phyloP scores from a whole-genome alignment of 2,888 invertebrate species.

The Standfussiana lucernea region DNA sequence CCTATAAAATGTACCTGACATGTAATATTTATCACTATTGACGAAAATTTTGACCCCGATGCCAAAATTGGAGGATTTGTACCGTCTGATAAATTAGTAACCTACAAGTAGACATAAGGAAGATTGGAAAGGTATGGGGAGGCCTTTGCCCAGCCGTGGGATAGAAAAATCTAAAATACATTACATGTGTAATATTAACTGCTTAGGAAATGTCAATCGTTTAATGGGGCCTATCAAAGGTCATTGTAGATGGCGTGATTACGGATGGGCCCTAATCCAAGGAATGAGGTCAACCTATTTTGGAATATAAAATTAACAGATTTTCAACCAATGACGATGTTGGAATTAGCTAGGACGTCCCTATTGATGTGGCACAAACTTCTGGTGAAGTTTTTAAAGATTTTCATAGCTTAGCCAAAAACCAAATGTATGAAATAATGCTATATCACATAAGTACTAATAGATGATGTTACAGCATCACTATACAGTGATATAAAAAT shows the following conservation, averaged over 20 bases:
- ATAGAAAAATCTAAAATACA: no score
- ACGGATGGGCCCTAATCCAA: background rate
- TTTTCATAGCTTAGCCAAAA: conserved; percentile 47
- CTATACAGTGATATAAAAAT: conserved; percentile 53
- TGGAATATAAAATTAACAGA: background rate
- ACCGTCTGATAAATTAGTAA: background rate
- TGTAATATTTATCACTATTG: conserved; percentile 13
- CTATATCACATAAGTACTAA: conserved; percentile 71
- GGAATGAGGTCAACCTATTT: background rate
- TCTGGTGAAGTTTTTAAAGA: background rate
- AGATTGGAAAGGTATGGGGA: no score
- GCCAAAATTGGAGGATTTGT: background rate
- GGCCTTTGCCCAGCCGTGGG: no score
- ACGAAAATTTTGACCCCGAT: background rate
- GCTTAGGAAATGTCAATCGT: background rate
- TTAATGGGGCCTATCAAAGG: background rate
- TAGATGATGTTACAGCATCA: conserved; percentile 57
- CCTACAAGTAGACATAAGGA: no score
- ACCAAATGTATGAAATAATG: conserved; percentile 53
- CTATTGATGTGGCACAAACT: background rate
- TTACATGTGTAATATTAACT: background rate
- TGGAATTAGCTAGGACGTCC: background rate
- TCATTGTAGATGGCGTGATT: background rate
- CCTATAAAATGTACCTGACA: conserved; percentile 37
- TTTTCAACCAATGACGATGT: background rate